Base-by-base conservation (phyloP, 2,888 invertebrate genomes). In the Leptinotarsa rubiginosa region DNA sequence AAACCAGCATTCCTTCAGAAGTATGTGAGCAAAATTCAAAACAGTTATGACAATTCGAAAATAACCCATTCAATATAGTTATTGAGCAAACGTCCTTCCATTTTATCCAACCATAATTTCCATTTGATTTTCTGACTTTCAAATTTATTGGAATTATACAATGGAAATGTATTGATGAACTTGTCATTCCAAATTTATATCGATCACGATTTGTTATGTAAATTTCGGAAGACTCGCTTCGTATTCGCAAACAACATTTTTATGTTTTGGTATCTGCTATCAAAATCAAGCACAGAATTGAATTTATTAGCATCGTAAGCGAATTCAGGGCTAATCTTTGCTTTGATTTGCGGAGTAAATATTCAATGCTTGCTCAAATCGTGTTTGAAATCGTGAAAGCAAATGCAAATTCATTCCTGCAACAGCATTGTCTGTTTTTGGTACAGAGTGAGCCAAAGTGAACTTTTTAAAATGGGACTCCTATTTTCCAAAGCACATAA, bases 281-380 rank as follows among this genome's bases (percentile, higher is more conserved):
- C 22, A 15, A 25, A 56, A 56, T 56, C 22, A 56, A 56, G 56
- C 56, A 20, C 22, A 56, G 22, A 18, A 20, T 56, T 56, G 56
- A 22, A 56, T 56, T 15, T 56, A 22, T 56, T 56, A 56, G 56
- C 56, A 56, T 18, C 13, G 22, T 20, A 20, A 56, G 20, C 54
- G 54, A 56, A 56, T 12, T 13, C 49, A 73, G 75, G 74, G 77
- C 78, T 79, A 79, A 80, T 79, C 76, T 77, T 41, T 69, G 76
- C 72, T 80, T 79, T 79, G 80, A 80, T 79, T 80, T 78, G 77
- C 76, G 78, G 75, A 73, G 75, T 77, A 78, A 74, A 75, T 78
- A 78, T 80, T 70, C 65, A 65, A 15, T 15, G 49, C 22, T 25
- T 20, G 18, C 20, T 4, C 16, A 22, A 12, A 20, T 47, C 22